Base-by-base conservation (phyloP, 2,797 vertebrate species). In the Fratercula arctica region DNA sequence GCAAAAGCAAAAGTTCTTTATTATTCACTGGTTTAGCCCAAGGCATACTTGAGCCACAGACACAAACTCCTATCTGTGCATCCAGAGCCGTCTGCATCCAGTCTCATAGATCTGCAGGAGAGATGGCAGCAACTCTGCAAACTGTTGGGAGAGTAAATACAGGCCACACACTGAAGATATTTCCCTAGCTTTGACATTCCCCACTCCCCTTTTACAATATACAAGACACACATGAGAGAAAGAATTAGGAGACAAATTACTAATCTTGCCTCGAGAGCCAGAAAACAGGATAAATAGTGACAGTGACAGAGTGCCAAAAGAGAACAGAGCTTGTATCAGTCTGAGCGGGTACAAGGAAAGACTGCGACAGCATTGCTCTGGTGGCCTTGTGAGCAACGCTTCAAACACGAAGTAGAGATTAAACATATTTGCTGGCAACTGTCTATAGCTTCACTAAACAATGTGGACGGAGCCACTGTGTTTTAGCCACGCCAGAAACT, bases 401-500 rank as follows among this genome's bases (percentile, higher is more conserved):
- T 87, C 70, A 82, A 53, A 80, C n/a, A 74, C 64, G 59, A 78
- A 64, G 48, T 50, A 77, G 77, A 92, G 88, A 83, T 93, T 89
- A 89, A 91, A 74, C 74, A n/a, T 90, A 85, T 89, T 95, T 89
- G 28, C 43, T 96, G 92, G 92, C 93, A 96, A 14, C 66, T 35
- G 33, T 74, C 78, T 92, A 37, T 72, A 85, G 66, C 75, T 93
- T 92, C 66, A 41, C 64, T 78, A 45, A 87, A 87, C 68, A 94
- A 53, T n/a, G 28, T 3, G 16, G 64, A 87, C 2, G 8, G 84
- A 96, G 57, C 68, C 81, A 60, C 88, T 25, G 20, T 43, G 31
- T 75, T 93, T 96, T 72, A 87, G 31, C 54, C 64, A 17, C 80
- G 92, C 89, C 86, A 96, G 80, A 83, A 81, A 75, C 73, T 50